These are phyloP conservation scores for Penaeus indicus DNA, from an alignment of 1,140 invertebrate genomes.

Conservation along the genomic window DNA sequence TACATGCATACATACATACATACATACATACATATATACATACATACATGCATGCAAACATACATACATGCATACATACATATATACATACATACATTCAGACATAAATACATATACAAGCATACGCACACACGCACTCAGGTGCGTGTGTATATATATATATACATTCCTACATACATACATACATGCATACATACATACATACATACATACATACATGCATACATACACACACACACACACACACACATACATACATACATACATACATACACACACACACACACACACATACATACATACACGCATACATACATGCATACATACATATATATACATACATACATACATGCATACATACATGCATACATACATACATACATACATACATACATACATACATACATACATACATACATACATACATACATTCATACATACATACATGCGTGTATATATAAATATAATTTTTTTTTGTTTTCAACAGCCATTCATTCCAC, in stretches of 20 bases:
- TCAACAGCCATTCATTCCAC: too few species aligned
- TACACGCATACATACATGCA: neutral
- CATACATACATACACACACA: neutral
- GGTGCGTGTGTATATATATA: neutral
- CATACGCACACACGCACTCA: neutral
- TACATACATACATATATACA: too few species aligned
- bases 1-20: too few species aligned
- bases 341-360: neutral
- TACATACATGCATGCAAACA: neutral
- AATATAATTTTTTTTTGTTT: neutral
- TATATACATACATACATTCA: neutral
- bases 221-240: neutral
- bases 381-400: neutral
- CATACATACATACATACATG: neutral
- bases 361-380: neutral
- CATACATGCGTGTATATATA: neutral
- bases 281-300: neutral
- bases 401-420: neutral
- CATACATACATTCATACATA: neutral
- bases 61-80: neutral
- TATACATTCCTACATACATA: neutral
- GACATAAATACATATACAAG: neutral
- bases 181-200: neutral
- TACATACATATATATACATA: slow-evolving; percentile 6
- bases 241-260: neutral